Evolutionary conservation across 2,113 vertebrate species (phyloP).

Genomic region (Australoheros scitulus): DNA sequence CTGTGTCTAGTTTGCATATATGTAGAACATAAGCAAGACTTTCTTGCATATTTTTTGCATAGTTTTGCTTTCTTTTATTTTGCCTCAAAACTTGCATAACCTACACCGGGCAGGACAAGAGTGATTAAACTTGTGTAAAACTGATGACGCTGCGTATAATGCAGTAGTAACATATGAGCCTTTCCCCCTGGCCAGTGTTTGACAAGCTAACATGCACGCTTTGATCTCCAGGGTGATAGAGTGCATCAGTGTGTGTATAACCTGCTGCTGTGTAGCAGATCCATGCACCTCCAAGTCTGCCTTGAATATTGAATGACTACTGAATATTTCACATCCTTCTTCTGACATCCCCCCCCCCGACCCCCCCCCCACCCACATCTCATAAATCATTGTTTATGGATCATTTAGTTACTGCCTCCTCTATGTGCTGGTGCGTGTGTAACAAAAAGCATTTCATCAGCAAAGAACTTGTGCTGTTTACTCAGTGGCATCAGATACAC

Average conservation of each 20-base stretch:
- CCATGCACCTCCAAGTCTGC: slow-evolving; percentile 56
- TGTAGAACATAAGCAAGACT: not conserved
- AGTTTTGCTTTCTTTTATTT: not conserved
- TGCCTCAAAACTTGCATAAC: slow-evolving; percentile 34
- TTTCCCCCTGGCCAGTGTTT: slow-evolving; percentile 55
- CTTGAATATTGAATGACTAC: slow-evolving; percentile 68
- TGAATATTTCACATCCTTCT: slow-evolving; percentile 74
- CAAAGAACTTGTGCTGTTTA: slow-evolving; percentile 31
- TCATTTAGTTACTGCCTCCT: slow-evolving; percentile 61
- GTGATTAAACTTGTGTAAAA: slow-evolving; percentile 62
- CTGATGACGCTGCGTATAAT: slow-evolving; percentile 62
- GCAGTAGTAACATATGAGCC: slow-evolving; percentile 57
- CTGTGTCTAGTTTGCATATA: not conserved
- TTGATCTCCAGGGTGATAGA: slow-evolving; percentile 71
- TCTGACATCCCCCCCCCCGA: slow-evolving; percentile 44
- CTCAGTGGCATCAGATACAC: slow-evolving; percentile 30
- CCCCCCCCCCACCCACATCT: slow-evolving; percentile 21
- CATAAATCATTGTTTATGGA: slow-evolving; percentile 78
- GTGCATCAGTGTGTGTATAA: slow-evolving; percentile 73
- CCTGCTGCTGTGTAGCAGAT: slow-evolving; percentile 45
- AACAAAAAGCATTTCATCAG: slow-evolving; percentile 45
- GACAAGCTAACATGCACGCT: slow-evolving; percentile 70
- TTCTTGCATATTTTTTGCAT: too few relatives aligned
- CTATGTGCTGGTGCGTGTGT: not conserved
- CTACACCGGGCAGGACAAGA: slow-evolving; percentile 1